These are phyloP conservation scores for Nasonia vitripennis DNA, from an alignment of 1,140 invertebrate species.

Conservation along the genomic window DNA sequence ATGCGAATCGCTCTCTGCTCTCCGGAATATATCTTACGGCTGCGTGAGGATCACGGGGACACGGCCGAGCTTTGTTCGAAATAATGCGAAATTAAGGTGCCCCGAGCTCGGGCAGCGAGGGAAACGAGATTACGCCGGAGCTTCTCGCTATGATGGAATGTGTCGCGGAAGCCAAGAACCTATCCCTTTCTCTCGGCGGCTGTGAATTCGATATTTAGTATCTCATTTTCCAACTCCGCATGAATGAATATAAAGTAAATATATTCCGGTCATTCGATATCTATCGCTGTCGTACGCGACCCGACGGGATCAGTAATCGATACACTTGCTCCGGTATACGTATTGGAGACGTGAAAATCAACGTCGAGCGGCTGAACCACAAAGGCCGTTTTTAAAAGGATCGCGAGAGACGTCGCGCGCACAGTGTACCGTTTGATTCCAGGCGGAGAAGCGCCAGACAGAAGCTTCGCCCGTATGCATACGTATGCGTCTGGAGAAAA, in stretches of 20 bases:
- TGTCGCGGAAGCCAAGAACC: neutral
- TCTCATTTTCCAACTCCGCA: neutral
- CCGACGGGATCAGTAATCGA: neutral
- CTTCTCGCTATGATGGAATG: neutral
- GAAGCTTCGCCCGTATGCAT: neutral
- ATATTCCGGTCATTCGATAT: neutral
- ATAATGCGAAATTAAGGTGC: constrained; percentile 46
- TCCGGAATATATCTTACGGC: neutral
- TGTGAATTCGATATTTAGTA: neutral
- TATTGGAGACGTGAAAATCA: neutral
- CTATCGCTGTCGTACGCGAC: constrained; percentile 1
- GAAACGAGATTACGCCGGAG: constrained; percentile 21
- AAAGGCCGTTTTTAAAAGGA: neutral
- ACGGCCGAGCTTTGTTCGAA: constrained; percentile 50
- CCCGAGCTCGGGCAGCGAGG: neutral
- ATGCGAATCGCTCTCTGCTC: constrained; percentile 33
- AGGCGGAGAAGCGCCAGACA: neutral
- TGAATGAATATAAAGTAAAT: neutral
- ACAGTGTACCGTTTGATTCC: neutral
- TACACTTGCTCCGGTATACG: neutral
- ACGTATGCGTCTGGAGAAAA: neutral
- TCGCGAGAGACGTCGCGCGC: too few relatives aligned
- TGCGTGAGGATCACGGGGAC: neutral
- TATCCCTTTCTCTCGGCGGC: neutral
- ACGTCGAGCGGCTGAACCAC: neutral